Conservation (phyloP, 1,140 invertebrate genomes). For the Cydia splendana region DNA sequence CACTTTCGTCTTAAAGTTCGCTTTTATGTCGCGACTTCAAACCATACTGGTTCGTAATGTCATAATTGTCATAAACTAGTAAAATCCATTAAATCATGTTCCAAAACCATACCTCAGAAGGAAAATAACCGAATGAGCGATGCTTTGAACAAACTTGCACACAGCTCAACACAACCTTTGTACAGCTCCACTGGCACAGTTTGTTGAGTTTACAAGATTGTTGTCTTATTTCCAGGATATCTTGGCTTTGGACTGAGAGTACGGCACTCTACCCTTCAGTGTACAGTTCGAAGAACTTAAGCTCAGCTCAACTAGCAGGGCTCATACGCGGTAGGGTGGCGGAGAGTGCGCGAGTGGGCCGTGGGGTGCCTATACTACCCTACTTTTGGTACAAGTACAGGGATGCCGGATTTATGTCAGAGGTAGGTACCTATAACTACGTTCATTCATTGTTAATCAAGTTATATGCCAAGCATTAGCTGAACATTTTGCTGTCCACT, state of each 20-base stretch:
- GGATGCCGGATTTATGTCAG: slow-evolving; percentile 81
- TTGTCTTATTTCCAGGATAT: slow-evolving; percentile 78
- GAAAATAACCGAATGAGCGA: no score
- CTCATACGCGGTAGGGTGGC: slow-evolving; percentile 82
- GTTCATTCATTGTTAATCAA: no score
- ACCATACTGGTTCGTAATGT: no score
- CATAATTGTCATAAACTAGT: no score
- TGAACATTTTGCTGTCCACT: not conserved
- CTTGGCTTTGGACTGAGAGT: slow-evolving; percentile 84
- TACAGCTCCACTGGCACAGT: no score
- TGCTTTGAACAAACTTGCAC: no score
- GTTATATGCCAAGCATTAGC: no score
- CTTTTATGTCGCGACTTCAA: no score
- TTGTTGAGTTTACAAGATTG: slow-evolving; percentile 12
- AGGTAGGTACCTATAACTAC: slow-evolving; percentile 65
- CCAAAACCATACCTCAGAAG: no score
- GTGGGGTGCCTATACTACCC: slow-evolving; percentile 76
- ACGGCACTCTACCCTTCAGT: slow-evolving; percentile 84
- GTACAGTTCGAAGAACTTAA: slow-evolving; percentile 81
- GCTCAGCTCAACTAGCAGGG: slow-evolving; percentile 72
- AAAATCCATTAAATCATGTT: no score
- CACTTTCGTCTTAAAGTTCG: no score
- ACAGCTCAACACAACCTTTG: no score
- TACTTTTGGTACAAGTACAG: slow-evolving; percentile 88
- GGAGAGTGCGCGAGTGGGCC: slow-evolving; percentile 82